Evolutionary conservation across 2,888 invertebrate species (phyloP).

Genomic region (Amaurobius ferox): DNA sequence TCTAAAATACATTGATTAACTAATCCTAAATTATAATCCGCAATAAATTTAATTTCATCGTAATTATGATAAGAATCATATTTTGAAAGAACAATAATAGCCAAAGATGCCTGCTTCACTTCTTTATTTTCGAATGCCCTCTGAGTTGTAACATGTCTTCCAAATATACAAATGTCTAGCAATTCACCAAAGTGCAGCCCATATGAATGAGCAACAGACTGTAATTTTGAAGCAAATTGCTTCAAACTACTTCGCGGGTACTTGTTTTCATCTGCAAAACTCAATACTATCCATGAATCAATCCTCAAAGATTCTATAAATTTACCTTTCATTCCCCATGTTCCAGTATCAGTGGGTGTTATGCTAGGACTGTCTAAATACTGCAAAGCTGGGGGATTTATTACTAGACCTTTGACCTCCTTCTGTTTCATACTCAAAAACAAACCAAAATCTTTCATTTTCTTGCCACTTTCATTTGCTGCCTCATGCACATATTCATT

Average conservation of each 20-base stretch:
- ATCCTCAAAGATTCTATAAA: conserved; percentile 5
- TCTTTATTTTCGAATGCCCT: conserved; percentile 23
- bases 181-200: conserved; percentile 29
- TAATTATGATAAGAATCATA: conserved; percentile 48
- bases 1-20: conserved; percentile 75
- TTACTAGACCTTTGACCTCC: conserved; percentile 48
- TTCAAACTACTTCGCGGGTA: background rate
- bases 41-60: conserved; percentile 57
- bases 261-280: conserved; percentile 13
- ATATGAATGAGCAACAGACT: background rate
- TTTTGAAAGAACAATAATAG: conserved; percentile 43
- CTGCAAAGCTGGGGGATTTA: conserved; percentile 34
- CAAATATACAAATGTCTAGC: conserved; percentile 1
- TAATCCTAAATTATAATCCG: conserved; percentile 44
- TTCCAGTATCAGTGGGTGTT: conserved; percentile 38
- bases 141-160: background rate
- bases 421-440: conserved; percentile 41
- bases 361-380: background rate
- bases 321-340: conserved; percentile 28
- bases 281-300: conserved; percentile 41
- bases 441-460: conserved; percentile 56
- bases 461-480: conserved; percentile 22
- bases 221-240: conserved; percentile 15
- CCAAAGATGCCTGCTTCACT: conserved; percentile 16
- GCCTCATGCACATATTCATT: conserved; percentile 30